Evolutionary conservation across 1,140 invertebrate species (phyloP).

Genomic region (Lepidurus couesii): DNA sequence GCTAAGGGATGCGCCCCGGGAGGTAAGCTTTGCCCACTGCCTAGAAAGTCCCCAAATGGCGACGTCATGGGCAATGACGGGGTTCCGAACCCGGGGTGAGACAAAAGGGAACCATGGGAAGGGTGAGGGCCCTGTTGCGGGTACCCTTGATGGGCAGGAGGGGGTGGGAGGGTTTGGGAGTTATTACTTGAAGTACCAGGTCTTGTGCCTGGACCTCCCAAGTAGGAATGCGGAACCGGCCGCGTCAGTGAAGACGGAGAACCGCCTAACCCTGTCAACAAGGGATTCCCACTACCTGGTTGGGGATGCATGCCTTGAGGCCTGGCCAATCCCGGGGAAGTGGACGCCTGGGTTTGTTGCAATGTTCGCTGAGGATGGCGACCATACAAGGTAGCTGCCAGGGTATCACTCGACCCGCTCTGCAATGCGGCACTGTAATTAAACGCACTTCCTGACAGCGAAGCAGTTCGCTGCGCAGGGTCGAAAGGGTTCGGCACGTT

Average conservation of each 20-base stretch:
- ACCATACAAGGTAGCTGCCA: slow-evolving; percentile 16
- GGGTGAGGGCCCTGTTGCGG: slow-evolving; percentile 42
- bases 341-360: not conserved
- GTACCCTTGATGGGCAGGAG: slow-evolving; percentile 32
- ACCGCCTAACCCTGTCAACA: not conserved
- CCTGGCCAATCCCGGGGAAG: not conserved
- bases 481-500: not conserved
- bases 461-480: slow-evolving; percentile 36
- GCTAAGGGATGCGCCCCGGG: slow-evolving; percentile 46
- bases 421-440: slow-evolving; percentile 23
- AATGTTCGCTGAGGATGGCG: slow-evolving; percentile 19
- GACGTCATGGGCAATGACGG: slow-evolving; percentile 37
- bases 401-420: slow-evolving; percentile 9
- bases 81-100: slow-evolving; percentile 39
- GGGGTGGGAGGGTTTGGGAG: slow-evolving; percentile 24
- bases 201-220: not conserved
- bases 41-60: slow-evolving; percentile 37
- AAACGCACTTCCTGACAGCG: slow-evolving; percentile 55
- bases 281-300: not conserved
- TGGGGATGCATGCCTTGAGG: slow-evolving; percentile 1
- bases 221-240: slow-evolving; percentile 25
- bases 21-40: slow-evolving; percentile 41
- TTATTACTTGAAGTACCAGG: slow-evolving; percentile 4
- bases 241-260: not conserved
- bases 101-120: slow-evolving; percentile 50